phyloP scores from a whole-genome alignment of 2,888 invertebrate genomes.

The Tyria jacobaeae region DNA sequence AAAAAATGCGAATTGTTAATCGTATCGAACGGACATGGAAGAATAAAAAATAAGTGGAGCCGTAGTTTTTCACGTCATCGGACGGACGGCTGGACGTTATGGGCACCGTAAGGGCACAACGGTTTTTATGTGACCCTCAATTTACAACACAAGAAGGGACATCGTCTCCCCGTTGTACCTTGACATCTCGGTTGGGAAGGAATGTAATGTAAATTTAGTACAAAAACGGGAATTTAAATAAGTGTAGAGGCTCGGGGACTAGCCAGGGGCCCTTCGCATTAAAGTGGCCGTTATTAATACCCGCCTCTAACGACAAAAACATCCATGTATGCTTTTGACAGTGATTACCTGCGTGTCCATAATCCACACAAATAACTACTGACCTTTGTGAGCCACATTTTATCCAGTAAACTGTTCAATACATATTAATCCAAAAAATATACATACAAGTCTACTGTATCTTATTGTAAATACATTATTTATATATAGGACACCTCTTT shows the following conservation, averaged over 20 bases:
- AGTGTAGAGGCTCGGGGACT: constrained; percentile 72
- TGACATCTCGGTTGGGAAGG: constrained; percentile 76
- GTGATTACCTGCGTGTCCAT: constrained; percentile 42
- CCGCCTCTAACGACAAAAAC: constrained; percentile 70
- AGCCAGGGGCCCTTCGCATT: constrained; percentile 74
- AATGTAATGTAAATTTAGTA: constrained; percentile 85
- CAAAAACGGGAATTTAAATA: constrained; percentile 86
- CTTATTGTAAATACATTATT: too few relatives aligned
- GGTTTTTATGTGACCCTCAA: constrained; percentile 86
- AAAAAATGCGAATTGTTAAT: constrained; percentile 76
- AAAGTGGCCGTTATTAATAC: constrained; percentile 78
- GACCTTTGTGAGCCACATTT: constrained; percentile 12
- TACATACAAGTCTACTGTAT: background rate
- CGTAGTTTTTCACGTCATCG: constrained; percentile 76
- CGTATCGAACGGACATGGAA: constrained; percentile 73
- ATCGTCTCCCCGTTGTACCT: constrained; percentile 71
- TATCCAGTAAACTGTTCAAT: constrained; percentile 7
- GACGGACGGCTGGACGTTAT: constrained; percentile 82
- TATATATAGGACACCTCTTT: constrained; percentile 1
- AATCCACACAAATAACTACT: constrained; percentile 19
- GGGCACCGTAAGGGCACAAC: constrained; percentile 78
- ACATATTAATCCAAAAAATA: background rate
- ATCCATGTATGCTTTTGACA: constrained; percentile 53
- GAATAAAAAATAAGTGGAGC: constrained; percentile 67
- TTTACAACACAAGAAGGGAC: constrained; percentile 84